Conservation (phyloP, 2,888 invertebrate genomes). For the Holacanthella duospinosa region DNA sequence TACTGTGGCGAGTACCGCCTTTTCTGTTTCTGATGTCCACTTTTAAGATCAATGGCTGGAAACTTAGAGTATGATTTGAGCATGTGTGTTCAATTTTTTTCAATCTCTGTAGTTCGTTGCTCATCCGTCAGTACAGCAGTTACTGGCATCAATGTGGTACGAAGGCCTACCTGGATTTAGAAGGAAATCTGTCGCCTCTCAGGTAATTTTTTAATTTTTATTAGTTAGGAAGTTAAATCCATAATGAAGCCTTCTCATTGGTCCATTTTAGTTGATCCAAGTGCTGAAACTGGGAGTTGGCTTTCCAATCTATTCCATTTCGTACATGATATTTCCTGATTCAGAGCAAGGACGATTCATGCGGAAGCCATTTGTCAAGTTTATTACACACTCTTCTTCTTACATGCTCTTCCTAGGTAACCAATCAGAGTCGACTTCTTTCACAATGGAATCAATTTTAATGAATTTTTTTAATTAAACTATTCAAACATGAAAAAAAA, state of each 20-base stretch:
- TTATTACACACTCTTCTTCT: constrained; percentile 85
- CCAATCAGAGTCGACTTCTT: constrained; percentile 44
- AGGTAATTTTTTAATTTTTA: constrained; percentile 23
- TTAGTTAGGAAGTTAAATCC: too few relatives aligned
- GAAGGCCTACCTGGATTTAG: constrained; percentile 83
- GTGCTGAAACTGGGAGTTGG: constrained; percentile 64
- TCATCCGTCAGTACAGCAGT: constrained; percentile 51
- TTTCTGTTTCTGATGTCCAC: too few relatives aligned
- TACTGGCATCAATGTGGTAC: constrained; percentile 47
- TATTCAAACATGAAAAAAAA: too few relatives aligned
- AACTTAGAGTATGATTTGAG: too few relatives aligned
- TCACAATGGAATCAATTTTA: too few relatives aligned
- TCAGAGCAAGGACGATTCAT: constrained; percentile 68
- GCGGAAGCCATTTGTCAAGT: constrained; percentile 93
- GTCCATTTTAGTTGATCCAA: constrained; percentile 56
- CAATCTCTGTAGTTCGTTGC: constrained; percentile 50
- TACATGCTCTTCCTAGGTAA: constrained; percentile 87
- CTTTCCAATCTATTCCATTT: constrained; percentile 74
- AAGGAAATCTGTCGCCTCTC: constrained; percentile 56
- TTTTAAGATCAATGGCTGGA: too few relatives aligned
- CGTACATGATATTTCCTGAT: constrained; percentile 77
- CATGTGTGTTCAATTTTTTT: not conserved
- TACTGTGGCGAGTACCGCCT: too few relatives aligned
- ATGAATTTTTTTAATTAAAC: too few relatives aligned
- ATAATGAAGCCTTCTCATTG: too few relatives aligned